phyloP scores from a whole-genome alignment of 2,113 vertebrate genomes.

The Argyrosomus japonicus region DNA sequence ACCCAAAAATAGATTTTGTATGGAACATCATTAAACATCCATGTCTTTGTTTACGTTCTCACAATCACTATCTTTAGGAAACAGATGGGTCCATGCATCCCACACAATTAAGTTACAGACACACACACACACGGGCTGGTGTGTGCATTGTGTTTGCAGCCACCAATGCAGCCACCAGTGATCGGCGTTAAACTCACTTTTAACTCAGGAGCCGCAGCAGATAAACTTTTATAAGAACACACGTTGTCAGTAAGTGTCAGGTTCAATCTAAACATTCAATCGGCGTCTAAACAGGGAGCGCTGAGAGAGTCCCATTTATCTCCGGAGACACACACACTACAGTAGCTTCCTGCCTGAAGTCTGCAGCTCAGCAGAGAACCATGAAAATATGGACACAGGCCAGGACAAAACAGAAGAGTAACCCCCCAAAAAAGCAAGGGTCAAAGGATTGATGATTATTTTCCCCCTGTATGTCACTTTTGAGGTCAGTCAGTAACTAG shows the following conservation, averaged over 20 bases:
- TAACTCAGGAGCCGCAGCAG: neutral
- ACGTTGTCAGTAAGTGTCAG: slow-evolving; percentile 12
- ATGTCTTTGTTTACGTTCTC: slow-evolving; percentile 63
- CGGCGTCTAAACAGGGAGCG: neutral
- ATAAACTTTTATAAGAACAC: neutral
- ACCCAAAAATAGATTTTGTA: slow-evolving; percentile 4
- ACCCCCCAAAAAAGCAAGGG: neutral
- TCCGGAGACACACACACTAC: neutral
- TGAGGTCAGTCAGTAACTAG: neutral
- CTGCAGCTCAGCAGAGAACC: slow-evolving; percentile 6
- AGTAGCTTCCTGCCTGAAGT: neutral
- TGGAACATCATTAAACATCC: slow-evolving; percentile 21
- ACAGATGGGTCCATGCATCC: slow-evolving; percentile 41
- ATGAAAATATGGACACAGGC: neutral
- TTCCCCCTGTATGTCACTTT: neutral
- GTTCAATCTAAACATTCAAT: slow-evolving; percentile 2
- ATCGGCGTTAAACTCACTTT: slow-evolving; percentile 9
- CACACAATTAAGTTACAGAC: neutral
- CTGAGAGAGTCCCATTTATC: neutral
- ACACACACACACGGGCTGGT: neutral
- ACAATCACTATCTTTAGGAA: slow-evolving; percentile 36
- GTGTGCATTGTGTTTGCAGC: neutral
- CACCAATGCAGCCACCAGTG: neutral
- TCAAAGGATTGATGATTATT: slow-evolving; percentile 5
- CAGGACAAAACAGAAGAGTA: neutral